phyloP scores from a whole-genome alignment of 2,113 vertebrate species.

The Cepphus grylle region DNA sequence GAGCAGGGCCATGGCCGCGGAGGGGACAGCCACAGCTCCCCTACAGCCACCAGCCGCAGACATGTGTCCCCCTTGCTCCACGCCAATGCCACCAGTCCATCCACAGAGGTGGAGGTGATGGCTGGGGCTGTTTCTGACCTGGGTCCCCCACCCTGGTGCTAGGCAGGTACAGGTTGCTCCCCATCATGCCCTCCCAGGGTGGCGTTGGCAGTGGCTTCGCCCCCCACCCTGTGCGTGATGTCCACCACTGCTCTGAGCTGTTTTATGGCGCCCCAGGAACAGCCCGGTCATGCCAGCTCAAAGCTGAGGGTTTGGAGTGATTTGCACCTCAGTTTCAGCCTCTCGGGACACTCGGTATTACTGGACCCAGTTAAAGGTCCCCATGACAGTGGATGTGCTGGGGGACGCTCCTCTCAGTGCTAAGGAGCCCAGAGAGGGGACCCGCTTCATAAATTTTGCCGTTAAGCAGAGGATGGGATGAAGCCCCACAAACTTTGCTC shows the following conservation, averaged over 20 bases:
- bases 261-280: not conserved
- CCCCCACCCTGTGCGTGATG: fast-evolving
- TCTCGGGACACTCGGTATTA: fast-evolving
- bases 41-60: not conserved
- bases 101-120: not conserved
- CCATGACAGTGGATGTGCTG: not conserved
- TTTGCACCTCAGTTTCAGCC: not conserved
- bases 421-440: too few species aligned
- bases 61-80: not conserved
- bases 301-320: not conserved
- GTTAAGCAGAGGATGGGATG: not conserved
- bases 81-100: not conserved
- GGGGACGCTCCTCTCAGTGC: fast-evolving
- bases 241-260: not conserved
- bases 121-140: not conserved
- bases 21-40: not conserved
- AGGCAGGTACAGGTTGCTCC: not conserved
- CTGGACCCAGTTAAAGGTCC: not conserved
- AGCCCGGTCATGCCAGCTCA: not conserved
- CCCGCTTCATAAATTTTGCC: fast-evolving
- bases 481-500: not conserved
- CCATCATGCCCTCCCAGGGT: not conserved
- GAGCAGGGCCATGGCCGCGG: not conserved
- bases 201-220: fast-evolving
- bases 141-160: fast-evolving